Evolutionary conservation across 1,140 invertebrate genomes (phyloP), one percentile per base, ranked within the genome.

Genomic region (Drosophila pseudoananassae): DNA sequence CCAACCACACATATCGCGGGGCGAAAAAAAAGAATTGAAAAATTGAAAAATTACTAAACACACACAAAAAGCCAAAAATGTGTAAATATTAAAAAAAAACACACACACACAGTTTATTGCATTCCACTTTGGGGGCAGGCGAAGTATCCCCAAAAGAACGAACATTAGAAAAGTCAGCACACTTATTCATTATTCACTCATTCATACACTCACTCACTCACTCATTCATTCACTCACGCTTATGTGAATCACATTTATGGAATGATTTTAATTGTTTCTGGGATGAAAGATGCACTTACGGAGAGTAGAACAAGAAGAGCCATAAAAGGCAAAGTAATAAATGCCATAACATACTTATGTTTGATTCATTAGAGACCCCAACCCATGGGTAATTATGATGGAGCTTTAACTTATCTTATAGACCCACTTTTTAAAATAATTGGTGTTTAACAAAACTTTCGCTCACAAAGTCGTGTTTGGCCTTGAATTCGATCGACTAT

Each of bases 11-110:
- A 14, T n/a, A 12, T n/a, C 38, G 12, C 38, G 27, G n/a, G 0
- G n/a, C 27, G 14, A 45, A 31, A 23, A 15, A 17, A 17, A 17
- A 17, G 3, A 20, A 3, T 20, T 17, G 43, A 25, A 12, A 45
- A 69, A 56, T 84, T 76, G 72, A 84, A 79, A 84, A 79, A 84
- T 84, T 78, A 69, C 79, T 64, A 76, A 72, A 69, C 64, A 71
- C 56, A 82, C 76, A 20, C 20, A 53, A 77, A 76, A 46, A 59
- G 29, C 72, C 38, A 45, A 43, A 25, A 76, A 68, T 63, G 53
- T 58, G 61, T 43, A 43, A 43, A 43, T 17, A 17, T 43, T 27
- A 31, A 52, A 54, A 29, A 46, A 50, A 68, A 14, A 50, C 50
- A 12, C 66, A 55, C 38, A 47, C 63, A 65, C 50, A 76, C 80